Conservation (phyloP, 2,888 invertebrate species). For the Mactromeris polynyma region DNA sequence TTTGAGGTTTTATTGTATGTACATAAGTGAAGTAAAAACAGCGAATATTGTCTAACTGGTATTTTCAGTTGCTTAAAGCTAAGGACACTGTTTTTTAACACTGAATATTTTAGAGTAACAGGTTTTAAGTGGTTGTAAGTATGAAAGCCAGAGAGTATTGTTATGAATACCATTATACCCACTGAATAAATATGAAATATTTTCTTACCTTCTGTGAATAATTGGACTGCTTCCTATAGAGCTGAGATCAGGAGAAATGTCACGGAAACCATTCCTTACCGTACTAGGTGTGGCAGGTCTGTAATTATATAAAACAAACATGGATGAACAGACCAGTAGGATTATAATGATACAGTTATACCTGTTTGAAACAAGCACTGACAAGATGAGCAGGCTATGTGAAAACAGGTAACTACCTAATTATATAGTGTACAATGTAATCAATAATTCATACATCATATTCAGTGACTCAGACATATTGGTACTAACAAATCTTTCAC, state of each 20-base stretch:
- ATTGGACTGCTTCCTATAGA: constrained; percentile 82
- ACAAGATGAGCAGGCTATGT: background rate
- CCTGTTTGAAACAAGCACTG: background rate
- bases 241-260: constrained; percentile 90
- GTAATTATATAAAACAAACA: constrained; percentile 61
- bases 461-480: background rate
- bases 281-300: constrained; percentile 97
- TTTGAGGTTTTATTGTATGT: too few species aligned
- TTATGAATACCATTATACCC: too few species aligned
- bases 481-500: background rate
- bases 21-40: too few species aligned
- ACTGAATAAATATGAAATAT: background rate
- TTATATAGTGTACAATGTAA: background rate
- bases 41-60: too few species aligned
- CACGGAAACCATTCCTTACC: constrained; percentile 95
- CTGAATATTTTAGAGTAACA: too few species aligned
- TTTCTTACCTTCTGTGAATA: constrained; percentile 76
- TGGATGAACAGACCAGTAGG: background rate
- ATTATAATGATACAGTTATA: background rate
- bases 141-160: too few species aligned
- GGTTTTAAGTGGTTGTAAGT: too few species aligned
- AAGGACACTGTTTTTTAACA: too few species aligned
- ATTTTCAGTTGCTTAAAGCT: too few species aligned
- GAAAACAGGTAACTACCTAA: constrained; percentile 2
- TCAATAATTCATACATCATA: background rate